Evolutionary conservation across 2,888 invertebrate species (phyloP), one percentile per base, ranked within the genome.

Genomic region (Pinctada fucata): DNA sequence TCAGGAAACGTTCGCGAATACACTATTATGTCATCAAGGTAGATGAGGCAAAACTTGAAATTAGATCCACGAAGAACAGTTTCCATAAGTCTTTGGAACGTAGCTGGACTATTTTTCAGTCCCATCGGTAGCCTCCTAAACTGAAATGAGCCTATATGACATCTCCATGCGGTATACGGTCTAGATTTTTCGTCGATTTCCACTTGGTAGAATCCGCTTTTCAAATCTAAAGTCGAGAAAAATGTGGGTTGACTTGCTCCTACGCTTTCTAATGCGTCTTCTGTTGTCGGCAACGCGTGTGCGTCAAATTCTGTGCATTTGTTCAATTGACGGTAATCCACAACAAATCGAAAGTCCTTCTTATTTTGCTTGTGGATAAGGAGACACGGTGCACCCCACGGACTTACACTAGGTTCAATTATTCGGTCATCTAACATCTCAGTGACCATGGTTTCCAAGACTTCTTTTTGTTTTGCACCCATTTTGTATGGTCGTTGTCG

Each of bases 71-170:
- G 65, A 31, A 74, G 45, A 10, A 74, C 74, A 2, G 50, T 66
- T 66, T 74, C 74, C 74, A 74, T 74, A 8, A 74, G 31, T 3
- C 65, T 2, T 45, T 74, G 68, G 49, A 75, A 75, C 51, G 51
- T 75, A 10, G 3, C 3, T 47, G 72, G 72, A 2, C 48, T 47
- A 48, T 63, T 63, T 72, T 72, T 72, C 6, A 64, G 16, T 2
- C 64, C 48, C 72, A 45, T 3, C 10, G 72, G 72, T 3, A 64
- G 64, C n/a, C 72, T n/a, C 8, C 45, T 3, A n/a, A 72, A 72
- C n/a, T 72, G 64, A 64, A 64, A 72, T n/a, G 64, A 52, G 5
- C 72, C 72, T 6, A 64, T 3, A 72, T 72, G 72, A 64, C 72
- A 72, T 64, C 72, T 3, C 64, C 72, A 72, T 13, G 72, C 72